Evolutionary conservation across 2,888 invertebrate genomes (phyloP).

Genomic region (Saturnia pavonia): DNA sequence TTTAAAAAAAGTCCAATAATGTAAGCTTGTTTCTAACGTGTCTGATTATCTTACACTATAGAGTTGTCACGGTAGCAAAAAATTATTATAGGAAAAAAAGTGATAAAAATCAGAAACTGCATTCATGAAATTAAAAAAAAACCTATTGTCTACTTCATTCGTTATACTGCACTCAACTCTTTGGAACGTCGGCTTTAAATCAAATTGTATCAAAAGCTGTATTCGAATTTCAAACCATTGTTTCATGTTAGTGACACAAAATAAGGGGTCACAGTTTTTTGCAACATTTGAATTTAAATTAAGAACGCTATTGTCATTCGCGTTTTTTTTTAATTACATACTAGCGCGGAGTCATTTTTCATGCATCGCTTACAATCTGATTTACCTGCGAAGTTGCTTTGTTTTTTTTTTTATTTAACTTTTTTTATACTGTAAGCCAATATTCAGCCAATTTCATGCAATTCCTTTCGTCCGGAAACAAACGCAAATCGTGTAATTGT

Average conservation of each 20-base stretch:
- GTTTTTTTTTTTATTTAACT: conserved; percentile 40
- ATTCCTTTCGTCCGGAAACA: conserved; percentile 25
- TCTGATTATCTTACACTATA: conserved; percentile 18
- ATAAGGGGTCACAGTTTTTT: conserved; percentile 53
- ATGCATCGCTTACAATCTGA: conserved; percentile 79
- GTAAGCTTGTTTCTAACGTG: neutral
- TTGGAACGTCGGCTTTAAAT: conserved; percentile 69
- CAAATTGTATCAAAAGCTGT: conserved; percentile 66
- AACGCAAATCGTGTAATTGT: conserved; percentile 35
- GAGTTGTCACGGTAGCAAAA: conserved; percentile 24
- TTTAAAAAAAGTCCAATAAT: neutral
- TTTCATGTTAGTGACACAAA: conserved; percentile 69
- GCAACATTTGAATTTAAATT: conserved; percentile 70
- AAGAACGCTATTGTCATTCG: conserved; percentile 63
- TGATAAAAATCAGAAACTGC: conserved; percentile 57
- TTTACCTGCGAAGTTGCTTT: conserved; percentile 66
- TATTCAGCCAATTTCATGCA: conserved; percentile 43
- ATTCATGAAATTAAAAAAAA: conserved; percentile 33
- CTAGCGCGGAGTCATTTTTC: conserved; percentile 74
- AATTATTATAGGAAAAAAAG: conserved; percentile 31
- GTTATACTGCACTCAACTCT: conserved; percentile 55
- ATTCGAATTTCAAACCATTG: conserved; percentile 73
- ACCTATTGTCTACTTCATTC: conserved; percentile 56
- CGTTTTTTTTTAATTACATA: conserved; percentile 74
- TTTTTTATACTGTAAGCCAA: conserved; percentile 38